Evolutionary conservation across 2,797 vertebrate genomes (phyloP).

Genomic region (Sebastes trivittatus): DNA sequence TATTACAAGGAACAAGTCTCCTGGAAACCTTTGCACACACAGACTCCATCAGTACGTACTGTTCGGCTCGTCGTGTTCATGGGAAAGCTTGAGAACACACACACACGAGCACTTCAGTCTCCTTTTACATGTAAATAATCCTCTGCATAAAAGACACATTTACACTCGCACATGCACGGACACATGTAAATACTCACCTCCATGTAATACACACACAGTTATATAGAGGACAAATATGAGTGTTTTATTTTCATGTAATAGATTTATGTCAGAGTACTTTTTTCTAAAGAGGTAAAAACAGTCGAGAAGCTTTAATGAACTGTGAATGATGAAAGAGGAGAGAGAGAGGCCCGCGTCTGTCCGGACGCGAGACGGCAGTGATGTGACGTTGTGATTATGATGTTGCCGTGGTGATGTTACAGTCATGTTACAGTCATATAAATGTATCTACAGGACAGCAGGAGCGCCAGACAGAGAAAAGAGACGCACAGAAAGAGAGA

Average conservation of each 20-base stretch:
- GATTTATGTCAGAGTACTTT: conserved; percentile 84
- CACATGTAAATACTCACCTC: conserved; percentile 67
- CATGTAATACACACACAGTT: conserved; percentile 56
- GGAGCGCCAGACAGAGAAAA: conserved; percentile 59
- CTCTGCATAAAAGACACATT: conserved; percentile 38
- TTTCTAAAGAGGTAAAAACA: conserved; percentile 74
- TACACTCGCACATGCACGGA: conserved; percentile 49
- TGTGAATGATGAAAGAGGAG: conserved; percentile 79
- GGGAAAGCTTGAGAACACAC: conserved; percentile 29
- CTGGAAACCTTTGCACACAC: conserved; percentile 68
- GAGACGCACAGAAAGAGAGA: conserved; percentile 46
- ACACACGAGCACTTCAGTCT: conserved; percentile 33
- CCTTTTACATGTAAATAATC: conserved; percentile 64
- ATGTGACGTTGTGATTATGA: conserved; percentile 76
- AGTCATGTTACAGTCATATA: conserved; percentile 76
- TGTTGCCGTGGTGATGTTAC: conserved; percentile 78
- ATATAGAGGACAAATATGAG: conserved; percentile 73
- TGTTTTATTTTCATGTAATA: conserved; percentile 86
- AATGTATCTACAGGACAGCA: conserved; percentile 77
- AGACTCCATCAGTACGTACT: conserved; percentile 18
- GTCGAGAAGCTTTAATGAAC: conserved; percentile 86
- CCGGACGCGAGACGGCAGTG: conserved; percentile 32
- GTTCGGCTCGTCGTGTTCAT: conserved; percentile 27
- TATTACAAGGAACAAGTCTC: conserved; percentile 55
- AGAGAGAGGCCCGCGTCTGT: conserved; percentile 21